phyloP scores from a whole-genome alignment of 2,113 vertebrate species.

The Ceyx margarethae region DNA sequence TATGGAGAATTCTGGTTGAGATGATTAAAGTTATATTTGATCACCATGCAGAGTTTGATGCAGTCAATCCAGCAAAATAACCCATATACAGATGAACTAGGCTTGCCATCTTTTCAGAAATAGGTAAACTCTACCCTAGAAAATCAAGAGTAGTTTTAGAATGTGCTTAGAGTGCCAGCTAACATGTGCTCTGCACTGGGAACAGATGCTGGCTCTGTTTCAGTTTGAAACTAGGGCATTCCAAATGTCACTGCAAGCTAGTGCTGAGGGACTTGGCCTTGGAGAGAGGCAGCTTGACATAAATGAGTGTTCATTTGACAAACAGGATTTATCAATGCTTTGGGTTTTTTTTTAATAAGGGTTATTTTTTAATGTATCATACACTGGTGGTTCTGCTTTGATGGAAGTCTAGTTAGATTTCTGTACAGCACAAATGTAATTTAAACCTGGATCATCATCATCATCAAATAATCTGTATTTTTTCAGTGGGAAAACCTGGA shows the following conservation, averaged over 20 bases:
- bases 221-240: constrained; percentile 63
- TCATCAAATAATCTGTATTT: neutral
- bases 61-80: neutral
- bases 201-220: constrained; percentile 49
- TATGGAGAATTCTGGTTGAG: neutral
- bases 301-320: constrained; percentile 37
- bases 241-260: constrained; percentile 59
- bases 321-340: constrained; percentile 6
- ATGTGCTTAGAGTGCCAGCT: neutral
- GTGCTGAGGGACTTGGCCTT: constrained; percentile 30
- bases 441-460: neutral
- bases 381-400: neutral
- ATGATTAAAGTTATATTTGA: neutral
- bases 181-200: constrained; percentile 32
- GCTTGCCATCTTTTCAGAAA: neutral
- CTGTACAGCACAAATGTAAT: neutral
- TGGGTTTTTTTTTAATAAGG: neutral
- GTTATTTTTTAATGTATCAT: neutral
- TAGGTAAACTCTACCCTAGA: neutral
- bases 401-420: neutral
- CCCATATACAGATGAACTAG: neutral
- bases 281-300: constrained; percentile 4
- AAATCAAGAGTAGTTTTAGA: neutral
- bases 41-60: neutral
- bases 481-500: neutral